Percentiles rank a stretch among this genome's conserved stretches.
These are phyloP conservation scores for Eciton burchellii DNA, from an alignment of 1,140 invertebrate genomes.

Conservation along the genomic window DNA sequence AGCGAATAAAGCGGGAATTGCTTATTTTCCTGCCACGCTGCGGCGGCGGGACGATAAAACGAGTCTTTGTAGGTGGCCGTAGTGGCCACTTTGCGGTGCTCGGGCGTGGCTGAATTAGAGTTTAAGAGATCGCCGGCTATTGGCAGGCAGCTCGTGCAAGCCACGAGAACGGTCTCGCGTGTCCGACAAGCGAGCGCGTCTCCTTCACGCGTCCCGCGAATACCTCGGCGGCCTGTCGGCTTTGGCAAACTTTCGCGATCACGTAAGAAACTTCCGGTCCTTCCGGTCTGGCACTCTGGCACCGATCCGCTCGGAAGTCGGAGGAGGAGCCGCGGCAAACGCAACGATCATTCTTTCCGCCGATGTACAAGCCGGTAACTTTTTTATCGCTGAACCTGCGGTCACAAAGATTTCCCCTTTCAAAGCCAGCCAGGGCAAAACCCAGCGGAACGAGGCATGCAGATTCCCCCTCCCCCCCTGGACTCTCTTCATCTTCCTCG, in stretches of 20 bases:
- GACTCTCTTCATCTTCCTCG: too few relatives aligned
- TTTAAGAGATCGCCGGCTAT: constrained; percentile 73
- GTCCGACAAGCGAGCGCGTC: constrained; percentile 14
- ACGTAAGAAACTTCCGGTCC: background rate
- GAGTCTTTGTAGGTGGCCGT: constrained; percentile 56
- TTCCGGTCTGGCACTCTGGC: background rate
- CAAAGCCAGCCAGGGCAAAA: too few relatives aligned
- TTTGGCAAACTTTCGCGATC: background rate
- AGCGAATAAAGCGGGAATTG: constrained; percentile 65
- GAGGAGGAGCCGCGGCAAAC: too few relatives aligned
- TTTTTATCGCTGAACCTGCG: too few relatives aligned
- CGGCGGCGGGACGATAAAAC: constrained; percentile 64
- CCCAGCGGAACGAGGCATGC: too few relatives aligned
- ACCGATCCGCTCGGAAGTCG: background rate
- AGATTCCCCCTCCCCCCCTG: too few relatives aligned
- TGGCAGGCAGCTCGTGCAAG: constrained; percentile 68
- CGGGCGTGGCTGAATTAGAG: constrained; percentile 69
- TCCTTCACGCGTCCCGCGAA: background rate
- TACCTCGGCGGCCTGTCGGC: background rate
- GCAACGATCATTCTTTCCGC: too few relatives aligned
- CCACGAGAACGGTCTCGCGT: constrained; percentile 52
- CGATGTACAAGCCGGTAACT: too few relatives aligned
- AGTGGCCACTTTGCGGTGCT: constrained; percentile 59
- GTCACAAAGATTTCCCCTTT: too few relatives aligned
- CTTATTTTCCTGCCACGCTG: constrained; percentile 63